Conservation (phyloP, 2,888 invertebrate species). For the Aproaerema taeniolella region DNA sequence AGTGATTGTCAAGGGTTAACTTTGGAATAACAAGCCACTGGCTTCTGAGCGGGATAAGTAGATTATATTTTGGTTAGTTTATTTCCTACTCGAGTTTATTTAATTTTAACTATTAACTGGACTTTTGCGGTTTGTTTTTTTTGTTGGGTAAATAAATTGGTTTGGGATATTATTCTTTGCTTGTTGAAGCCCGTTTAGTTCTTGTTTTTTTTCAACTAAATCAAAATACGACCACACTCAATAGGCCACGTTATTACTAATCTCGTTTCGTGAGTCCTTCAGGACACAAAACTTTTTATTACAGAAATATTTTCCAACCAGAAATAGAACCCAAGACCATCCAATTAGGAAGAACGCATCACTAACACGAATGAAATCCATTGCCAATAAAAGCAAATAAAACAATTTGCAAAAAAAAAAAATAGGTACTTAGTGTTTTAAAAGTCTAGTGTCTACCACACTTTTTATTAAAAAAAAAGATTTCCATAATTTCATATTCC, state of each 20-base stretch:
- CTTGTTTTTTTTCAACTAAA: too few relatives aligned
- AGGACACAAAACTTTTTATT: too few relatives aligned
- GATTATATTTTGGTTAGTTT: conserved; percentile 12
- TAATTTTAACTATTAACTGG: background rate
- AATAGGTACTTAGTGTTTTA: background rate
- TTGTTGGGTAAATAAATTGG: background rate
- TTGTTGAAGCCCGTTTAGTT: too few relatives aligned
- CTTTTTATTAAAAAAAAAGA: background rate
- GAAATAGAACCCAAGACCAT: too few relatives aligned
- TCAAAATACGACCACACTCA: too few relatives aligned
- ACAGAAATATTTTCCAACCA: too few relatives aligned
- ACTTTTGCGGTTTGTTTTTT: background rate
- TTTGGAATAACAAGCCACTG: conserved; percentile 44
- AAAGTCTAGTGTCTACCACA: background rate
- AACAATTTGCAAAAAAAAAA: background rate
- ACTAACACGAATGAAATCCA: too few relatives aligned
- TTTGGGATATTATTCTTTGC: background rate
- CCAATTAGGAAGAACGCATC: too few relatives aligned
- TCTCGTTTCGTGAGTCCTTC: too few relatives aligned
- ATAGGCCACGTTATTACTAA: too few relatives aligned
- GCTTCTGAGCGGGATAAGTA: conserved; percentile 21
- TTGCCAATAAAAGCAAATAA: background rate
- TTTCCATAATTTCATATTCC: background rate
- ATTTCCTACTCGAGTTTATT: background rate
- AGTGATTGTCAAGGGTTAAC: conserved; percentile 54